phyloP scores from a whole-genome alignment of 2,888 invertebrate species.

The Plutella xylostella region DNA sequence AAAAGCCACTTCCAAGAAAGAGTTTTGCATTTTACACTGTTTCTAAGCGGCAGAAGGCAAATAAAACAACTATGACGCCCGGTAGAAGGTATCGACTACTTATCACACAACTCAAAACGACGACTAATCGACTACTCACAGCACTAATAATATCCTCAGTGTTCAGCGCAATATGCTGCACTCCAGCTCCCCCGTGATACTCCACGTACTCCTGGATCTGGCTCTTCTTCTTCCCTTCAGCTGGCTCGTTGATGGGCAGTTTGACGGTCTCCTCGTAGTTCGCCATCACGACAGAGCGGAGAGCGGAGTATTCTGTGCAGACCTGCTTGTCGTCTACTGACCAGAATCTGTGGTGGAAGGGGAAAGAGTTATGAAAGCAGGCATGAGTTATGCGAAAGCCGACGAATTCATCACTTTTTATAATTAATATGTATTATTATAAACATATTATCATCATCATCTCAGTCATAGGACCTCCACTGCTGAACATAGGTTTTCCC shows the following conservation, averaged over 20 bases:
- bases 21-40: too few species aligned
- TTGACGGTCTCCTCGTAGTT: constrained; percentile 98
- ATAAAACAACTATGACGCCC: too few species aligned
- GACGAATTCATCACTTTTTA: too few species aligned
- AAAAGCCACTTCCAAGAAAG: too few species aligned
- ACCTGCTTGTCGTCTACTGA: constrained; percentile 97
- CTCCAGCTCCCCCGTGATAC: constrained; percentile 97
- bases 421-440: too few species aligned
- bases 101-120: too few species aligned
- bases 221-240: constrained; percentile 92
- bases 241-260: constrained; percentile 98
- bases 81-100: too few species aligned
- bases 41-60: too few species aligned
- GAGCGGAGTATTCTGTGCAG: constrained; percentile 95
- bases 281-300: constrained; percentile 97
- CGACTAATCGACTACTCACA: constrained; percentile 70
- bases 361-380: not conserved
- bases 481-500: too few species aligned
- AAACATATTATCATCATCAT: too few species aligned
- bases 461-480: too few species aligned
- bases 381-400: too few species aligned
- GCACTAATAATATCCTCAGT: constrained; percentile 90
- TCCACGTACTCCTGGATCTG: constrained; percentile 99
- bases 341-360: constrained; percentile 80
- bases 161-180: constrained; percentile 98